These are phyloP conservation scores for Phenganax stokvisi DNA, from an alignment of 92 coral and sea anemone genomes.

Conservation along the genomic window DNA sequence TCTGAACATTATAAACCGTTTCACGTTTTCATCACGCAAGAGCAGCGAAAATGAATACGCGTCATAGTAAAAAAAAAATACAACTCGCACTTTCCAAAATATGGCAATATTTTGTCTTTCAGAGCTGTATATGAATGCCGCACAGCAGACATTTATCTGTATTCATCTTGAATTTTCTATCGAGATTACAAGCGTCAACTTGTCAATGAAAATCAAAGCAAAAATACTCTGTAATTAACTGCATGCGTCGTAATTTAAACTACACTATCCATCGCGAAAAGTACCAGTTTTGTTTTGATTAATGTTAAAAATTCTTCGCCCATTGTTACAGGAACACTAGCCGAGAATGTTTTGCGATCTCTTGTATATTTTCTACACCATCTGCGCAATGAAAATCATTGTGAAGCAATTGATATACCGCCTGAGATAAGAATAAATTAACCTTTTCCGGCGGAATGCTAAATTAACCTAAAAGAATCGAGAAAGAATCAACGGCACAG, in stretches of 20 bases:
- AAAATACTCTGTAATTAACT: not conserved
- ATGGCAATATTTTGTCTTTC: no score
- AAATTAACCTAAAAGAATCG: not conserved
- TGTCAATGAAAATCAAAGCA: not conserved
- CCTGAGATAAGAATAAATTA: slow-evolving; percentile 1
- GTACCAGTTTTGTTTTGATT: not conserved
- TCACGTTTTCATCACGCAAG: not conserved
- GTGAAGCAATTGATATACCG: not conserved
- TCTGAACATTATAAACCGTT: not conserved
- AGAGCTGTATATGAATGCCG: not conserved
- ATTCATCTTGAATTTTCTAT: not conserved
- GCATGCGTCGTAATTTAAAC: not conserved
- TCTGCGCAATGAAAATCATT: not conserved
- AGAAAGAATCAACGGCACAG: not conserved
- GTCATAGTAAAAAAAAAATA: no score
- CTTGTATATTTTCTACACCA: not conserved
- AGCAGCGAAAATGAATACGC: not conserved
- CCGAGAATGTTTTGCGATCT: not conserved
- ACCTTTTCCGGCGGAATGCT: not conserved
- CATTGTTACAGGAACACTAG: not conserved
- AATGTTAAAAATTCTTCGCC: not conserved
- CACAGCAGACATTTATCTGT: not conserved
- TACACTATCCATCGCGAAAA: not conserved
- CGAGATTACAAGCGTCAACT: not conserved
- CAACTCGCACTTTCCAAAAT: no score